These are phyloP conservation scores for Drymonia ruficornis DNA, from an alignment of 2,888 invertebrate species.

Conservation along the genomic window DNA sequence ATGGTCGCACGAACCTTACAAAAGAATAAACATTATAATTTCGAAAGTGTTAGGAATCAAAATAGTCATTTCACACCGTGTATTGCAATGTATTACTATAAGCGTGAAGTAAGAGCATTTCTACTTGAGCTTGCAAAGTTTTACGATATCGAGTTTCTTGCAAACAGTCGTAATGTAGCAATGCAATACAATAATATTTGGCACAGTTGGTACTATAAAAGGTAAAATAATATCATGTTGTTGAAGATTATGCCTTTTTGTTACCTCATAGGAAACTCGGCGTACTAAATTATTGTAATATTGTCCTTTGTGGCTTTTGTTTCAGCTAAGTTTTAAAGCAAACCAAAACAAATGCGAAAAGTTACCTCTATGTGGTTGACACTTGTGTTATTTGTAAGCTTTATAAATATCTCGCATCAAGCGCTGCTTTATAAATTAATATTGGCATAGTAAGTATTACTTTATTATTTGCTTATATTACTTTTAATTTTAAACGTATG, in stretches of 20 bases:
- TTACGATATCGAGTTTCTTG: slow-evolving; percentile 36
- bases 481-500: too few species aligned
- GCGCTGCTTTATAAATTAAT: too few species aligned
- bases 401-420: background rate
- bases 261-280: background rate
- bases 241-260: background rate
- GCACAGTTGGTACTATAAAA: slow-evolving; percentile 40
- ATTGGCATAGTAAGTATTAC: too few species aligned
- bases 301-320: background rate
- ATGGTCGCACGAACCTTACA: background rate
- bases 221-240: slow-evolving; percentile 25
- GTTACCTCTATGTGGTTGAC: background rate
- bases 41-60: background rate
- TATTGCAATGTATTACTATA: background rate
- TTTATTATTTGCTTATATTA: too few species aligned
- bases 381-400: background rate
- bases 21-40: background rate
- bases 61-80: background rate
- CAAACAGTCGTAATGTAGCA: slow-evolving; percentile 26
- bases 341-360: background rate
- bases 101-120: background rate
- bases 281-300: background rate
- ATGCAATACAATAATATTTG: slow-evolving; percentile 31
- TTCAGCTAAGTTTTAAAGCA: background rate
- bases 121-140: slow-evolving; percentile 24